Base-by-base conservation (phyloP, 2,797 vertebrate species). In the Microchirus variegatus region DNA sequence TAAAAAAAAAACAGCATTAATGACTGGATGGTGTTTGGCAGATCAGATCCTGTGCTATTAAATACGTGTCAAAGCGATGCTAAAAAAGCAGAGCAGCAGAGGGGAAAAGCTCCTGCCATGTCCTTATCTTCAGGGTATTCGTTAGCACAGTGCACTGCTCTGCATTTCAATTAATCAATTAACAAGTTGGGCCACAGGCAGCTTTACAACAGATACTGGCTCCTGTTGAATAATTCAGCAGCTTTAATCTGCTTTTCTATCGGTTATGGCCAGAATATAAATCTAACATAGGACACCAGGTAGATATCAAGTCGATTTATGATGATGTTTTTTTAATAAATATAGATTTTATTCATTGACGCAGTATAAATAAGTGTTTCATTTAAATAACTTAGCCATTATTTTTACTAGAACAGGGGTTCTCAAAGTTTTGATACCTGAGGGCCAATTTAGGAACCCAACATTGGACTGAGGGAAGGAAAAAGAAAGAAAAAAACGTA, bases 91-190 rank as follows among this genome's bases (percentile, higher is more conserved):
- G 78, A 81, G 56, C 51, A 70, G 74, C 58, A 77, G 84, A 73
- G 67, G 75, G n/a, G n/a, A n/a, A 78, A 81, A 44, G 53, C 78
- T 75, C 66, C 75, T 71, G 83, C 73, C 76, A 58, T 85, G 80
- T 86, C 73, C 61, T 75, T 74, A 89, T 83, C 87, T 89, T 86
- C 80, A 53, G 84, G 81, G 77, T 81, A 75, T 85, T 88, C 80
- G 88, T 81, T 80, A 82, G 83, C 75, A 38, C 70, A 52, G 56
- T 35, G 44, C 53, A 60, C 67, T 41, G 79, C 71, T 78, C 82
- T 80, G 86, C 81, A 90, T 90, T 85, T 86, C 79, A 90, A 90
- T 90, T 81, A 90, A 90, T 88, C 86, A 88, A 86, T 90, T 90
- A 87, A 88, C 75, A 79, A 85, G 68, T 77, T 14, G 55, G 58